Conservation (phyloP, 2,797 vertebrate genomes). For the Menidia menidia region DNA sequence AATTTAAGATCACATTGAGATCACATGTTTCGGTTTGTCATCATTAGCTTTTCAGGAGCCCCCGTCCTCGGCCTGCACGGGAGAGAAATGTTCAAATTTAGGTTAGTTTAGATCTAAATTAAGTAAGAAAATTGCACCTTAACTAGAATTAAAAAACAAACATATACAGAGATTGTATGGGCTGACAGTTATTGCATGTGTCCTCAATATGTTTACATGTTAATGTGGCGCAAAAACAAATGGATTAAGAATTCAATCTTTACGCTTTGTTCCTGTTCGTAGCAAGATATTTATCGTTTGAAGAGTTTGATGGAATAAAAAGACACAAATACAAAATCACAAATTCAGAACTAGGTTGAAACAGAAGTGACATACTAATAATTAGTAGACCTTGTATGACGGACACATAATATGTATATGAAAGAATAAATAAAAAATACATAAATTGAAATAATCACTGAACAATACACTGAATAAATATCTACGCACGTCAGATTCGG, state of each 20-base stretch:
- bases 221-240: neutral
- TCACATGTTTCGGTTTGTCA: slow-evolving; percentile 33
- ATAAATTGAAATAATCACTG: neutral
- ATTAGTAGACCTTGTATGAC: neutral
- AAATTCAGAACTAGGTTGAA: no score
- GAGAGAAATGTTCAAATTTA: slow-evolving; percentile 11
- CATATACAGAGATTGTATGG: no score
- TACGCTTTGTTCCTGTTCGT: no score
- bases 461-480: neutral
- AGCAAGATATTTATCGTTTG: no score
- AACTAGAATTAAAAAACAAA: neutral
- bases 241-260: no score
- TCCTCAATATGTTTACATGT: neutral
- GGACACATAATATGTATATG: neutral
- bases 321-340: no score
- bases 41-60: slow-evolving; percentile 46
- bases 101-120: neutral
- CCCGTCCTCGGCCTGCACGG: slow-evolving; percentile 36
- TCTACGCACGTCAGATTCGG: neutral
- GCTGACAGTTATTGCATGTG: no score
- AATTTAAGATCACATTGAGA: neutral
- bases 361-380: no score
- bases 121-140: neutral
- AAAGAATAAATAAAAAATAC: neutral
- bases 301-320: no score